Percentiles rank a stretch among this genome's conserved stretches.
These are phyloP conservation scores for Lasioglossum calceatum DNA, from an alignment of 2,888 invertebrate genomes.

Conservation along the genomic window DNA sequence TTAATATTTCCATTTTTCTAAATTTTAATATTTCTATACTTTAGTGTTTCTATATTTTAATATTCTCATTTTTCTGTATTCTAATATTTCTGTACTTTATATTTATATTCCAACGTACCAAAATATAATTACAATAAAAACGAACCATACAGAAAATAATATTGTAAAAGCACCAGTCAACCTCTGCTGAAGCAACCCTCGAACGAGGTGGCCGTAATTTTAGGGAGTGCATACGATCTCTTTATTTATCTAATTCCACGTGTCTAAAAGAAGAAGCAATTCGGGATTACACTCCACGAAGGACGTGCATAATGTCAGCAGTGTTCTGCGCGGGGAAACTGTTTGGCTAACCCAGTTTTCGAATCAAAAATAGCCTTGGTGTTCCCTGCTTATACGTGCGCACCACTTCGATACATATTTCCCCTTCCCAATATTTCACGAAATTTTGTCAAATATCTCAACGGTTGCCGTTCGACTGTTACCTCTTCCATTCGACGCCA, in stretches of 20 bases:
- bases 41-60: background rate
- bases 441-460: constrained; percentile 53
- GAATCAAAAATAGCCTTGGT: constrained; percentile 67
- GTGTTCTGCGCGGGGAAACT: constrained; percentile 35
- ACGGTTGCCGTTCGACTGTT: constrained; percentile 5
- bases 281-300: constrained; percentile 35
- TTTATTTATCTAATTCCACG: constrained; percentile 23
- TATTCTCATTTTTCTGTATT: background rate
- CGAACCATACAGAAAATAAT: background rate
- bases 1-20: background rate
- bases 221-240: constrained; percentile 18
- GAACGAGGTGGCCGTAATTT: constrained; percentile 9
- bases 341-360: constrained; percentile 73
- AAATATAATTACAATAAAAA: background rate
- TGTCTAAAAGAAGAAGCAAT: constrained; percentile 26
- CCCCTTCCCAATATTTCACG: constrained; percentile 44
- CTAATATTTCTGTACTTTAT: too few relatives aligned
- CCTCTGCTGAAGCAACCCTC: background rate
- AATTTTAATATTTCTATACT: background rate
- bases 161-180: background rate
- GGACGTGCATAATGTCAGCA: constrained; percentile 52
- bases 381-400: constrained; percentile 26
- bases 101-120: background rate
- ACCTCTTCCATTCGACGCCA: background rate
- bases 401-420: constrained; percentile 17